Base-by-base conservation (phyloP, 2,797 vertebrate species). In the Choloepus didactylus region DNA sequence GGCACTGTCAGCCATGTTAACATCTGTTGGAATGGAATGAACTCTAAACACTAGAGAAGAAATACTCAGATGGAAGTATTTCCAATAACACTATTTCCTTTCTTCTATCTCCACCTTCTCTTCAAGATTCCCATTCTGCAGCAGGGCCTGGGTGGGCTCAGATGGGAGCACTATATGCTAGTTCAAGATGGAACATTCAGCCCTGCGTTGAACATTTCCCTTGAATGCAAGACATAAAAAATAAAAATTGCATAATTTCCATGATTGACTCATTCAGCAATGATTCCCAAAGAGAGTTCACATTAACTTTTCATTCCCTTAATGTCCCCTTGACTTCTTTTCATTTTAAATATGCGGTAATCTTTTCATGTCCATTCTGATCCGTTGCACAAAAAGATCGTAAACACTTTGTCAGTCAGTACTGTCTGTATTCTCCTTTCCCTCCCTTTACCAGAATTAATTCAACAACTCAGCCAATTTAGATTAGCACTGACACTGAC, bases 171-270 rank as follows among this genome's bases (percentile, higher is more conserved):
- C 12, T 46, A 29, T 41, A 56, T 5, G 12, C 64, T 76, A 80
- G 14, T 62, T 82, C 84, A 70, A 46, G 54, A 70, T 38, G 44
- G n/a, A 86, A 49, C 41, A 62, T 81, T 93, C n/a, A 54, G 38
- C 29, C 51, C 23, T 9, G 19, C 14, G 18, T 6, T 66, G 73
- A 95, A 56, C 14, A 76, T 46, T 89, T 91, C 49, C 7, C 14
- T 76, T 79, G 41, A 95, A 76, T 81, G 54, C 23, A 94, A 80
- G 44, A 79, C 86, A 94, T 86, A 86, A 77, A 91, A 56, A 95
- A 84, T 89, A 75, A 60, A 70, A 91, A 95, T 62, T 38, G 38
- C 25, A 60, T 51, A 54, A 27, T 70, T 35, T 79, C 67, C 38
- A 16, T 70, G 38, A 70, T 35, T 75, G 66, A 96, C 54, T 88